A percentile compares a stretch with the other conserved stretches of the same genome.
phyloP scores from a whole-genome alignment of 1,140 invertebrate genomes.

The Drosophila melanica region DNA sequence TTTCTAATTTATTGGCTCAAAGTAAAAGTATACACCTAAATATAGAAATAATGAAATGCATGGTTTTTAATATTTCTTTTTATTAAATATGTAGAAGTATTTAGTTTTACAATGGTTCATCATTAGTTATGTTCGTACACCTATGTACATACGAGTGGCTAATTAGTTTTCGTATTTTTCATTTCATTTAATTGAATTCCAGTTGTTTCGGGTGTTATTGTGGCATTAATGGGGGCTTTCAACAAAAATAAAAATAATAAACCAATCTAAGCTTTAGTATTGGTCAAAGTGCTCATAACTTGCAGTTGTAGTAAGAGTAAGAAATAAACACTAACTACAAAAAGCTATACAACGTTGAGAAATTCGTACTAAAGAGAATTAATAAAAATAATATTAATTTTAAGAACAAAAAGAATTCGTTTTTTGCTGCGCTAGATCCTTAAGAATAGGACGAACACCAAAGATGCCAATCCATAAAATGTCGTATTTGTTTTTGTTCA shows the following conservation, averaged over 20 bases:
- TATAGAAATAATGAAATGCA: not conserved
- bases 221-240: conserved; percentile 38
- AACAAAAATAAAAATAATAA: conserved; percentile 4
- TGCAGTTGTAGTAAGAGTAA: conserved; percentile 21
- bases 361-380: not conserved
- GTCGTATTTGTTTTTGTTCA: not conserved
- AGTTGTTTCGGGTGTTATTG: conserved; percentile 35
- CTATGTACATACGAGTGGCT: conserved; percentile 45
- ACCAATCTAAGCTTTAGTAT: conserved; percentile 31
- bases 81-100: conserved; percentile 61
- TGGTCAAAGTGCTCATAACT: conserved; percentile 36
- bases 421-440: conserved; percentile 2
- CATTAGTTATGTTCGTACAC: conserved; percentile 52
- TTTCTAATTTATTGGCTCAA: no score
- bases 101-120: conserved; percentile 59
- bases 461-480: not conserved
- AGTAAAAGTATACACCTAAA: no score
- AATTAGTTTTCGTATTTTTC: conserved; percentile 31
- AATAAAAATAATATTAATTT: not conserved
- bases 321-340: conserved; percentile 8
- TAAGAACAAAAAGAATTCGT: not conserved
- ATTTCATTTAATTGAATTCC: conserved; percentile 43
- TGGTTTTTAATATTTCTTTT: conserved; percentile 41
- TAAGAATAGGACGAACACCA: not conserved
- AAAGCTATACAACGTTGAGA: not conserved